Percentiles rank a stretch among this genome's conserved stretches.
phyloP scores from a whole-genome alignment of 92 coral and sea anemone genomes.

The Parazoanthus swiftii region DNA sequence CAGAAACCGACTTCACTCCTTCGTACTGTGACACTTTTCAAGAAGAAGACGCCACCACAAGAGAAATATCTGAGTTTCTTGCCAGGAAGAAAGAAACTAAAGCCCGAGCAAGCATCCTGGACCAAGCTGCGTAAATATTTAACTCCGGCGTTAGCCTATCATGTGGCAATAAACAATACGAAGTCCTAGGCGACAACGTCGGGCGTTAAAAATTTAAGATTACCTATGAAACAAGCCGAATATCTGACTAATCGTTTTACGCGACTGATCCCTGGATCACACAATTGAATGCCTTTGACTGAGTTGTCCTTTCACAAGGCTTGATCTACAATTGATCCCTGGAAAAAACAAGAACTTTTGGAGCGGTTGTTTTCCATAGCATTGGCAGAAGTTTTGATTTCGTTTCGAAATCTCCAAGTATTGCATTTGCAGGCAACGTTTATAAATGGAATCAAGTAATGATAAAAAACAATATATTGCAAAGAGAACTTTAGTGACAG shows the following conservation, averaged over 20 bases:
- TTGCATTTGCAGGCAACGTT: not conserved
- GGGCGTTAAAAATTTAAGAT: too few species aligned
- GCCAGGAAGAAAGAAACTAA: conserved; percentile 14
- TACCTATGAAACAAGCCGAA: too few species aligned
- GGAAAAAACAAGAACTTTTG: too few species aligned
- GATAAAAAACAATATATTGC: not conserved
- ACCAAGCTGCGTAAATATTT: not conserved
- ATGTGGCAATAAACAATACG: too few species aligned
- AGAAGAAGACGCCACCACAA: conserved; percentile 34
- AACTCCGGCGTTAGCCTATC: too few species aligned
- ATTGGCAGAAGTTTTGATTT: too few species aligned
- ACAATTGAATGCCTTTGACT: too few species aligned
- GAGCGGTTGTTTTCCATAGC: not conserved
- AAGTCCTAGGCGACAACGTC: not conserved
- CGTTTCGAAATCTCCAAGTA: not conserved
- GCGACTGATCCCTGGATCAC: too few species aligned
- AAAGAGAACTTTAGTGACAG: too few species aligned
- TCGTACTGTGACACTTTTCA: conserved; percentile 27
- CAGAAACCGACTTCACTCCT: conserved; percentile 31
- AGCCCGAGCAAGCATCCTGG: not conserved
- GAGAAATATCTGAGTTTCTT: conserved; percentile 32
- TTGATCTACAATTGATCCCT: too few species aligned
- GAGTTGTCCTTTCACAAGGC: too few species aligned
- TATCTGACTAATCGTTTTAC: too few species aligned
- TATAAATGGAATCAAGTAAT: not conserved